phyloP scores from a whole-genome alignment of 2,113 vertebrate species.

The Tretioscincus oriximinensis region DNA sequence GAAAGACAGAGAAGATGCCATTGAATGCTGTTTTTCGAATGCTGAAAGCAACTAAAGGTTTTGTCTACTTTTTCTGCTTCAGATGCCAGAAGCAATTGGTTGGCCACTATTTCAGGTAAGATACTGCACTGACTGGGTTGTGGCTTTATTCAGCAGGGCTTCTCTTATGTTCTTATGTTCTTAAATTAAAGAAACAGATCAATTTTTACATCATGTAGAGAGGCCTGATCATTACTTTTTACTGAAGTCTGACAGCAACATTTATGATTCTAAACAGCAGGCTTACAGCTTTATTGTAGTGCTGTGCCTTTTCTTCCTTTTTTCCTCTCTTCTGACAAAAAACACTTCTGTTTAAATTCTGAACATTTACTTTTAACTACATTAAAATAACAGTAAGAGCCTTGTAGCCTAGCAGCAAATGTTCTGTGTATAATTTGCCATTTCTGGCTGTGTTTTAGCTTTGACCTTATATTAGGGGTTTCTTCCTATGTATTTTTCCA shows the following conservation, averaged over 20 bases:
- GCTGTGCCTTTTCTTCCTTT: background rate
- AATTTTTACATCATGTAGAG: slow-evolving; percentile 30
- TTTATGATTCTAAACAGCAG: slow-evolving; percentile 8
- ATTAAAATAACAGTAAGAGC: background rate
- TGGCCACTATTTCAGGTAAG: too few species aligned
- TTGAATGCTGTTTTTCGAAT: too few species aligned
- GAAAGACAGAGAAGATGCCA: too few species aligned
- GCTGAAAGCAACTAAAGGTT: too few species aligned
- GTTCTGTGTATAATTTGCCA: background rate
- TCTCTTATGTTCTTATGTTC: too few species aligned
- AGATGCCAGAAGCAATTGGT: too few species aligned
- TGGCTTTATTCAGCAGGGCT: too few species aligned
- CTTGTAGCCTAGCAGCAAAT: slow-evolving; percentile 13
- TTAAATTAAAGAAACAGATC: background rate
- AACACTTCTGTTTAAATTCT: background rate
- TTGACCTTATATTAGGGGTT: background rate
- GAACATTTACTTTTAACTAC: slow-evolving; percentile 11
- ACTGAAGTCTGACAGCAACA: slow-evolving; percentile 58
- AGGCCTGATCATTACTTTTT: slow-evolving; percentile 40
- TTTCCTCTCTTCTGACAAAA: background rate
- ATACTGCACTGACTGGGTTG: too few species aligned
- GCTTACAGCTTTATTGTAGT: background rate
- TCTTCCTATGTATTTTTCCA: background rate
- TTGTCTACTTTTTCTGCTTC: too few species aligned
- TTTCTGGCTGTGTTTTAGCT: background rate